These are phyloP conservation scores for Coilia nasus DNA, from an alignment of 2,797 vertebrate genomes.

Conservation along the genomic window DNA sequence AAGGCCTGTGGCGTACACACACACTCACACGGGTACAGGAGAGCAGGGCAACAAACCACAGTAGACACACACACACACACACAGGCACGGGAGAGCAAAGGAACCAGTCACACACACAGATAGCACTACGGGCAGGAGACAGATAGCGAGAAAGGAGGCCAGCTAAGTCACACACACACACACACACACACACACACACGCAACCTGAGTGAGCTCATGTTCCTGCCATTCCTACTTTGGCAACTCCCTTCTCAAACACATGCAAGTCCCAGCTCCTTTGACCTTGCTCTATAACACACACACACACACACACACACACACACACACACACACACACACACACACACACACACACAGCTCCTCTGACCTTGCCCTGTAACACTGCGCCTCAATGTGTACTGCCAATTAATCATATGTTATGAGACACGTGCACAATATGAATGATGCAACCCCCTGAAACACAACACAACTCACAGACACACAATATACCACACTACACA, in stretches of 20 bases:
- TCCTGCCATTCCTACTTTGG: background rate
- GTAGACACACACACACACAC: background rate
- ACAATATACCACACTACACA: background rate
- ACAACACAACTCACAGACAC: background rate
- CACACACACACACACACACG: background rate
- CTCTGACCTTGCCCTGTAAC: conserved; percentile 39
- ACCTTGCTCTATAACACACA: conserved; percentile 30
- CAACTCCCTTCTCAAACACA: conserved; percentile 45
- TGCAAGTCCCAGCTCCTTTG: conserved; percentile 22
- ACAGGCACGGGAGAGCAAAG: too few species aligned
- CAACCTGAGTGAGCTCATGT: conserved; percentile 2
- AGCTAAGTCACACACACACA: background rate
- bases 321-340: conserved; percentile 26
- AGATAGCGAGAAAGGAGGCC: too few species aligned
- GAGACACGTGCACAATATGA: background rate
- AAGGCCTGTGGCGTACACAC: background rate
- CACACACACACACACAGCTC: conserved; percentile 24
- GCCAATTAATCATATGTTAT: background rate
- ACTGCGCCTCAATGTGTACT: background rate
- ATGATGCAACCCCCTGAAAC: background rate
- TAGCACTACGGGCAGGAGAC: background rate
- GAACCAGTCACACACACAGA: too few species aligned
- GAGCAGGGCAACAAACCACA: background rate
- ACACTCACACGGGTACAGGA: background rate
- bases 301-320: background rate